Evolutionary conservation across 2,797 vertebrate species (phyloP), one percentile per base, ranked within the genome.

Genomic region (Cuniculus paca): DNA sequence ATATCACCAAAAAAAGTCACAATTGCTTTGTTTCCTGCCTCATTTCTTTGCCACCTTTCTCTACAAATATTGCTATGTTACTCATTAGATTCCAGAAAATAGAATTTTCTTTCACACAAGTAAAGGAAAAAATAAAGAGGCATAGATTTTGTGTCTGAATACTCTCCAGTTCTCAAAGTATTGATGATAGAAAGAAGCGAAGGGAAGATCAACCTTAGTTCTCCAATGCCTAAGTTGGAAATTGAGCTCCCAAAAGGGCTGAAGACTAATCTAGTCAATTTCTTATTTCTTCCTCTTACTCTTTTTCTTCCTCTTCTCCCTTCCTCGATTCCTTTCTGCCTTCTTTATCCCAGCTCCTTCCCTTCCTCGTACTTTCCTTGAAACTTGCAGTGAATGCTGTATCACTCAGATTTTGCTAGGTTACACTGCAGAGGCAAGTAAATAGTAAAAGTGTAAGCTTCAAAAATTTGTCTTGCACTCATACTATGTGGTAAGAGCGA

Each of bases 11-110:
- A 97, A 97, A 97, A 68, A 1, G 97, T 98, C 97, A 97, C 96
- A 98, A 95, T 97, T 98, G 97, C 98, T 98, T 98, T 98, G 97
- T 98, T 98, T 94, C 95, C 92, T 92, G 97, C 96, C 97, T 97
- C 92, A 68, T 98, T 98, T 97, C 93, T 93, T 90, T 95, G 31
- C 93, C 61, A 91, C 79, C 81, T 98, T 96, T 95, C 96, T 95
- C 97, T 79, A 97, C 95, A 94, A 95, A 94, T 95, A 96, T 94
- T 91, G 93, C 92, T 87, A 42, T 92, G 85, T 84, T 88, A 54
- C 17, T 14, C 81, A 82, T 94, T 88, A 70, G 74, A 94, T 91
- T 92, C 88, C 45, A 92, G 84, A 72, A 96, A 94, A 94, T 60
- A 77, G 91, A 92, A 87, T 87, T 92, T 85, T 74, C 60, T 68